A percentile compares a stretch with the other conserved stretches of the same genome.
phyloP scores from a whole-genome alignment of 2,797 vertebrate species.

The Phoeniculus purpureus region DNA sequence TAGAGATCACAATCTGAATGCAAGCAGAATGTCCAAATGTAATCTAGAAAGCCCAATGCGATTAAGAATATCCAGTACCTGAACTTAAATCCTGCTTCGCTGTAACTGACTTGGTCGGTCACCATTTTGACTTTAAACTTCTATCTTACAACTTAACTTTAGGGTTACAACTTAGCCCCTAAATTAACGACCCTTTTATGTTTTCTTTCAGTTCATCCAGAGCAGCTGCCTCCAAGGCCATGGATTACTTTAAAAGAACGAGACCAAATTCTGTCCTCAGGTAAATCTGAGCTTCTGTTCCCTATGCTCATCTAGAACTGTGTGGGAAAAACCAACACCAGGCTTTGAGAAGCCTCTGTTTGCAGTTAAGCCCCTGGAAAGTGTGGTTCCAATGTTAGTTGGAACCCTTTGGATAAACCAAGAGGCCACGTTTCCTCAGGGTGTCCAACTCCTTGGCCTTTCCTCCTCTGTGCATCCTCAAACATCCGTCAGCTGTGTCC shows the following conservation, averaged over 20 bases:
- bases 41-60: not conserved
- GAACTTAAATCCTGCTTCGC: not conserved
- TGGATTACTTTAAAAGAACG: constrained; percentile 98
- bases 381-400: not conserved
- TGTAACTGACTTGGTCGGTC: no score
- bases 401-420: not conserved
- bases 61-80: not conserved
- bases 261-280: constrained; percentile 93
- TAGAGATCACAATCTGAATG: not conserved
- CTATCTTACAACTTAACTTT: no score
- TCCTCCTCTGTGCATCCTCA: not conserved
- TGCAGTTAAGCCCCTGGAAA: fast-evolving
- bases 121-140: no score
- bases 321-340: fast-evolving
- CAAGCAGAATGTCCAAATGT: not conserved
- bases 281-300: constrained; percentile 73
- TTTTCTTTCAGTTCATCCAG: constrained; percentile 89
- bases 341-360: not conserved
- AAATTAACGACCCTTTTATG: not conserved
- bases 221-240: constrained; percentile 97
- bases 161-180: not conserved
- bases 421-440: not conserved
- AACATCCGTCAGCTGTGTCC: not conserved
- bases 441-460: not conserved
- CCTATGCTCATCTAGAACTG: not conserved